Percentiles rank a stretch among this genome's conserved stretches.
Conservation (phyloP, 2,113 vertebrate genomes). For the Syngnathoides biaculeatus region DNA sequence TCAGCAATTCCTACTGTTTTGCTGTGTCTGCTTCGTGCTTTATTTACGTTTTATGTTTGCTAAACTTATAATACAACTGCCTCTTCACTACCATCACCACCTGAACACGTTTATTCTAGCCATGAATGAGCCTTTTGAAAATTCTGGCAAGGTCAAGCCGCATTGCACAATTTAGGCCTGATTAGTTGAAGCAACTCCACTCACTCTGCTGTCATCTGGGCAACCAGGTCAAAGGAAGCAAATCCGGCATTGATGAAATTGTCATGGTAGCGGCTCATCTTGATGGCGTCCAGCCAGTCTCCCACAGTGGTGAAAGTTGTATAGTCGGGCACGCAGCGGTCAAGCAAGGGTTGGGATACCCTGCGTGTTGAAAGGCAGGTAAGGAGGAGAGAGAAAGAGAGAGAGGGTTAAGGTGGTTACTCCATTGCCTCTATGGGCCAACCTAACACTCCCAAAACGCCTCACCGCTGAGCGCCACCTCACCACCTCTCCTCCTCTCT, state of each 20-base stretch:
- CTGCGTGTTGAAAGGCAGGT: slow-evolving; percentile 68
- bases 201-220: slow-evolving; percentile 99
- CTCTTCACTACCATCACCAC: slow-evolving; percentile 15
- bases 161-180: slow-evolving; percentile 20
- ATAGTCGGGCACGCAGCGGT: slow-evolving; percentile 95
- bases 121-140: slow-evolving; percentile 19
- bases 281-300: slow-evolving; percentile 98
- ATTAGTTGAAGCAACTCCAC: slow-evolving; percentile 59
- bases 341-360: slow-evolving; percentile 93
- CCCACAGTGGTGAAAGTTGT: slow-evolving; percentile 97
- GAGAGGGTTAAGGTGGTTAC: slow-evolving; percentile 75
- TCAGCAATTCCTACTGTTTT: not conserved
- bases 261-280: slow-evolving; percentile 98
- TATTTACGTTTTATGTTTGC: not conserved
- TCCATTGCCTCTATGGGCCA: slow-evolving; percentile 60
- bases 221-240: slow-evolving; percentile 96
- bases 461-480: slow-evolving; percentile 61
- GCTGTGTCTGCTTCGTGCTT: too few species aligned
- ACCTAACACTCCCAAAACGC: slow-evolving; percentile 60
- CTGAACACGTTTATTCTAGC: slow-evolving; percentile 30
- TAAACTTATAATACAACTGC: not conserved
- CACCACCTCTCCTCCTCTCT: slow-evolving; percentile 63
- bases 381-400: slow-evolving; percentile 60
- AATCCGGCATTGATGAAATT: slow-evolving; percentile 96
- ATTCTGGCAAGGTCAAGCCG: slow-evolving; percentile 45